phyloP scores from a whole-genome alignment of 2,888 invertebrate genomes.

The Cremastobaeus sp. region DNA sequence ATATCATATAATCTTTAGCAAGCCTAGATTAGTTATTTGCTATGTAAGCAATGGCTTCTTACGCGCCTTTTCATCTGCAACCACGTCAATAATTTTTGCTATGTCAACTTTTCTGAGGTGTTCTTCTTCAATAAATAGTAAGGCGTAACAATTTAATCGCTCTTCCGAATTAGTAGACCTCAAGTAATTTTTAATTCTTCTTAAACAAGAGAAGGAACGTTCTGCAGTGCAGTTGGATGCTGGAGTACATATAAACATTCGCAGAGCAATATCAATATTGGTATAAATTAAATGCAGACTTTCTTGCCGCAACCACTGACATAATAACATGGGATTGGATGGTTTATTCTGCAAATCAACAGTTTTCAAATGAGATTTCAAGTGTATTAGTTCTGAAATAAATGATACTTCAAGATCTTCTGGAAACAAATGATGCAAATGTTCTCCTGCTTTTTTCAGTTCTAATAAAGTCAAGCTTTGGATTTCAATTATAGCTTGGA shows the following conservation, averaged over 20 bases:
- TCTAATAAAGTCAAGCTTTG: slow-evolving; percentile 6
- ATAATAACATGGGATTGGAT: slow-evolving; percentile 23
- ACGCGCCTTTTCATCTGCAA: slow-evolving; percentile 13
- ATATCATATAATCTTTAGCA: too few species aligned
- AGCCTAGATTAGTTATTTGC: too few species aligned
- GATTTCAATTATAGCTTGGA: slow-evolving; percentile 21
- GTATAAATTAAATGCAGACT: slow-evolving; percentile 18
- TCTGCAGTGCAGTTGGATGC: slow-evolving; percentile 31
- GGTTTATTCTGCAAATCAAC: slow-evolving; percentile 20
- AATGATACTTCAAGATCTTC: slow-evolving; percentile 29
- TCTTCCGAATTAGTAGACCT: slow-evolving; percentile 21
- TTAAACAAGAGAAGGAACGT: slow-evolving; percentile 25
- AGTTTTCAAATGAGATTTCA: slow-evolving; percentile 38
- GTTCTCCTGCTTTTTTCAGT: slow-evolving; percentile 17
- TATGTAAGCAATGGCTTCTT: too few species aligned
- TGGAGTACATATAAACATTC: slow-evolving; percentile 25
- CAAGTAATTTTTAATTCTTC: slow-evolving; percentile 22
- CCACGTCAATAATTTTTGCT: slow-evolving; percentile 8
- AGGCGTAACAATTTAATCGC: slow-evolving; percentile 12
- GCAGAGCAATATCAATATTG: slow-evolving; percentile 20
- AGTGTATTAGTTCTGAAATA: slow-evolving; percentile 24
- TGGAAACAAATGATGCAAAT: slow-evolving; percentile 14
- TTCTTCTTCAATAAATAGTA: slow-evolving; percentile 4
- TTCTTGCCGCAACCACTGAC: slow-evolving; percentile 23
- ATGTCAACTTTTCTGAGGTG: slow-evolving; percentile 6